phyloP scores from a whole-genome alignment of 2,797 vertebrate species.

The Sebastes miniatus region DNA sequence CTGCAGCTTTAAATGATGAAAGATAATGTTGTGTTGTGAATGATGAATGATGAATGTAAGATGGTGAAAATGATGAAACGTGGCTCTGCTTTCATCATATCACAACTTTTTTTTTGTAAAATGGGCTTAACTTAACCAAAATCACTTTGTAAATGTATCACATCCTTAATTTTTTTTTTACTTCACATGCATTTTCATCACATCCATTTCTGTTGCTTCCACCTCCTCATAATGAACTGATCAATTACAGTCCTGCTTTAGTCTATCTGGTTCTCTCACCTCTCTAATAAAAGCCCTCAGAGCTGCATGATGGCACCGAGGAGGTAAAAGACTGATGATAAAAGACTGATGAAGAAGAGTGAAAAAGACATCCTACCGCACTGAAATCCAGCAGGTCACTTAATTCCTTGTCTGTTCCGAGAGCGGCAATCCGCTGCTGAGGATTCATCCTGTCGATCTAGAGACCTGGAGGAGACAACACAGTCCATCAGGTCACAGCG shows the following conservation, averaged over 20 bases:
- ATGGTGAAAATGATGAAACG: too few species aligned
- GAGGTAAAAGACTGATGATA: conserved; percentile 7
- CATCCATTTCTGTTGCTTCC: too few species aligned
- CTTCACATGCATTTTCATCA: too few species aligned
- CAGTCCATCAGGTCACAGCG: conserved; percentile 59
- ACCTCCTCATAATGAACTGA: background rate
- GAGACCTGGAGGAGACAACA: conserved; percentile 75
- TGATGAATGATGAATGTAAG: too few species aligned
- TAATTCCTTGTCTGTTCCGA: conserved; percentile 99
- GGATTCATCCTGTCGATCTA: conserved; percentile 94
- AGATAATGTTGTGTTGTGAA: too few species aligned
- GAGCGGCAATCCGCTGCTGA: conserved; percentile 98
- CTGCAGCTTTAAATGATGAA: too few species aligned
- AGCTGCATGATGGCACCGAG: conserved; percentile 11
- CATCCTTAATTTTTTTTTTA: too few species aligned
- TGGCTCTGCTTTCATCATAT: too few species aligned
- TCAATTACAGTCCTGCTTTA: conserved; percentile 1
- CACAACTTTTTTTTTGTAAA: too few species aligned
- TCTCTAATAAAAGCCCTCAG: background rate
- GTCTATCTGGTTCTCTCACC: background rate
- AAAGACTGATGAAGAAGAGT: background rate
- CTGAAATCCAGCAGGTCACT: conserved; percentile 99
- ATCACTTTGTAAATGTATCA: too few species aligned
- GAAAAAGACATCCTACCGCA: conserved; percentile 86
- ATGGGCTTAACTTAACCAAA: too few species aligned